A percentile compares a stretch with the other conserved stretches of the same genome.
Evolutionary conservation across 2,797 vertebrate genomes (phyloP).

Genomic region (Pelobates cultripes): DNA sequence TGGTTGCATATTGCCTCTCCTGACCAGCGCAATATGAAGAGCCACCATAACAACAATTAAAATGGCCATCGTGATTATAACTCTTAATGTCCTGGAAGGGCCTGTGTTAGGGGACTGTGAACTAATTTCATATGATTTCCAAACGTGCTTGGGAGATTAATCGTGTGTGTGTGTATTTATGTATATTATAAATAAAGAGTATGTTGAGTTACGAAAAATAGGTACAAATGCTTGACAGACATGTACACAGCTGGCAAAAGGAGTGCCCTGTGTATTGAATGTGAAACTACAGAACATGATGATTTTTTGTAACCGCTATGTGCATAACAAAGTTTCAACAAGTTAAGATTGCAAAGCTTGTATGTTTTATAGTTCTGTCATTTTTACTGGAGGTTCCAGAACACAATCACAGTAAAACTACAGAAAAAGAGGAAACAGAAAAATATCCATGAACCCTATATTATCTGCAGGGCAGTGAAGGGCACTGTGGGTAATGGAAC

Average conservation of each 20-base stretch:
- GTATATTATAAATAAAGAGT: neutral
- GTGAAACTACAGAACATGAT: neutral
- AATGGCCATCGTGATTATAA: too few species aligned
- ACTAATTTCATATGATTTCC: too few species aligned
- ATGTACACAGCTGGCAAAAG: neutral
- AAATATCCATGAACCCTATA: slow-evolving; percentile 48
- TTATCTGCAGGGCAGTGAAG: neutral
- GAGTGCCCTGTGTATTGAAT: neutral
- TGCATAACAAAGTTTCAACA: neutral
- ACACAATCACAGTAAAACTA: slow-evolving; percentile 40
- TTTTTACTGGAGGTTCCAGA: slow-evolving; percentile 24
- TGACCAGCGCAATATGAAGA: too few species aligned
- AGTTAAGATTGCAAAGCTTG: slow-evolving; percentile 22
- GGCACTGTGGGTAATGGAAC: neutral
- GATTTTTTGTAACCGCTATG: neutral
- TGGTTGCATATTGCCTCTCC: too few species aligned
- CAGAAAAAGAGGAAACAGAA: slow-evolving; percentile 27
- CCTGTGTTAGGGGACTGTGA: too few species aligned
- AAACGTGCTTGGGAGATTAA: too few species aligned
- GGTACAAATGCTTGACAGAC: neutral
- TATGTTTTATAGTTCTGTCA: slow-evolving; percentile 39
- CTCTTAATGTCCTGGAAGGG: too few species aligned
- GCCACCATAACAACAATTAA: too few species aligned
- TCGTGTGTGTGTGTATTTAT: too few species aligned
- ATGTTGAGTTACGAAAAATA: neutral